A percentile compares a stretch with the other conserved stretches of the same genome.
phyloP scores from a whole-genome alignment of 2,797 vertebrate genomes.

The Triplophysa yarkandensis region DNA sequence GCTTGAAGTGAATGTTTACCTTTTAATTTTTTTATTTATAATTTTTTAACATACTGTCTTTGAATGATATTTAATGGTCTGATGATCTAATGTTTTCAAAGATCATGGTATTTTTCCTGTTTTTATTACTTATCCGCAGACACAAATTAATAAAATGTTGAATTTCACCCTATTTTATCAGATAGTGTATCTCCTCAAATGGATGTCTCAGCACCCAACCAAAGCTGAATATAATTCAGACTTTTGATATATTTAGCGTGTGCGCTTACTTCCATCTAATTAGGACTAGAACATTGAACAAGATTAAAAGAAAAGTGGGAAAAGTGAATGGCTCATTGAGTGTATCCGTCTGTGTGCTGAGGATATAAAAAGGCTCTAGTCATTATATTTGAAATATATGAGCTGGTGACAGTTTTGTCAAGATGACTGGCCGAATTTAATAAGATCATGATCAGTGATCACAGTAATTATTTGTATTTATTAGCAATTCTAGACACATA shows the following conservation, averaged over 20 bases:
- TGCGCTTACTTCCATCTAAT: not conserved
- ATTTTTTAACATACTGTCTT: too few species aligned
- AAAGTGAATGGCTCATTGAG: slow-evolving; percentile 14
- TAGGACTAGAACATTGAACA: slow-evolving; percentile 1
- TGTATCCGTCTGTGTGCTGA: not conserved
- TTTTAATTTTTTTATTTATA: too few species aligned
- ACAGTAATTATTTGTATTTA: not conserved
- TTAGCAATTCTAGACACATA: not conserved
- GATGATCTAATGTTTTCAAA: not conserved
- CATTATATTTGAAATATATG: slow-evolving; percentile 34
- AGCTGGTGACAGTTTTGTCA: not conserved
- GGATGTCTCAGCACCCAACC: not conserved
- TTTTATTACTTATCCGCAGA: too few species aligned
- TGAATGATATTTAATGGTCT: too few species aligned
- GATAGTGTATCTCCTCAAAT: too few species aligned
- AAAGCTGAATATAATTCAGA: not conserved
- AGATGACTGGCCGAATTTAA: not conserved
- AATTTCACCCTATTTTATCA: too few species aligned
- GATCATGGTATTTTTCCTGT: too few species aligned
- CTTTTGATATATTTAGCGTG: not conserved
- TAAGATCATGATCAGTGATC: not conserved
- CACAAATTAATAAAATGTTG: too few species aligned
- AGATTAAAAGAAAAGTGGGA: not conserved
- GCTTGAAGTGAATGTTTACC: too few species aligned
- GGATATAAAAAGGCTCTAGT: slow-evolving; percentile 13